Conservation (phyloP, 2,888 invertebrate species). For the Diplolepis rosae region DNA sequence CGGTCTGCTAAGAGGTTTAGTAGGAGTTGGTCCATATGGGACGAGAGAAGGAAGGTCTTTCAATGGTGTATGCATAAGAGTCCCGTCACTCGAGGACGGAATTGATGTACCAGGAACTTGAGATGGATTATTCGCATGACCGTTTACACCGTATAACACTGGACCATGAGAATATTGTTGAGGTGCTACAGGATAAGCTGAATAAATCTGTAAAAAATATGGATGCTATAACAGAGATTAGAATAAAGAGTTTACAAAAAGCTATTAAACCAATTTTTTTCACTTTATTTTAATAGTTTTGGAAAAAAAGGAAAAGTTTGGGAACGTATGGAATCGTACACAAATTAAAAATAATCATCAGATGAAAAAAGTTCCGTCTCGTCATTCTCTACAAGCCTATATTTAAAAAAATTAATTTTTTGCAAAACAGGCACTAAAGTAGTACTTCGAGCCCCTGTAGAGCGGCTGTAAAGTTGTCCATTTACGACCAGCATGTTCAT, state of each 20-base stretch:
- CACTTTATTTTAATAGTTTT: background rate
- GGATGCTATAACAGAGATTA: conserved; percentile 17
- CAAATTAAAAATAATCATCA: no score
- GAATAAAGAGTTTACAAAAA: conserved; percentile 3
- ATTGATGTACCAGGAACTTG: conserved; percentile 38
- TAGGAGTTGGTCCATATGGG: conserved; percentile 66
- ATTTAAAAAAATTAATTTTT: no score
- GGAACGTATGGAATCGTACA: no score
- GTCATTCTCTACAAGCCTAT: no score
- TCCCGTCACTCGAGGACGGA: conserved; percentile 41
- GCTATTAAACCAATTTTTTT: background rate
- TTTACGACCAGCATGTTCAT: no score
- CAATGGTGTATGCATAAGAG: conserved; percentile 37
- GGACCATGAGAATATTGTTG: conserved; percentile 71
- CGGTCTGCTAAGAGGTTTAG: conserved; percentile 72
- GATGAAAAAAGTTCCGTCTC: no score
- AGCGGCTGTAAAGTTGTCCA: no score
- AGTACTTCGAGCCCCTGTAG: no score
- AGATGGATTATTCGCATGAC: conserved; percentile 52
- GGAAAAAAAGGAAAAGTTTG: background rate
- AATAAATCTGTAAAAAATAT: conserved; percentile 54
- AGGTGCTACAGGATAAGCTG: conserved; percentile 61
- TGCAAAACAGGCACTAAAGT: no score
- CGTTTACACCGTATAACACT: conserved; percentile 67
- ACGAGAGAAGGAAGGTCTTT: conserved; percentile 65